Percentiles rank a stretch among this genome's conserved stretches.
These are phyloP conservation scores for Passer montanus DNA, from an alignment of 2,113 vertebrate genomes.

Conservation along the genomic window DNA sequence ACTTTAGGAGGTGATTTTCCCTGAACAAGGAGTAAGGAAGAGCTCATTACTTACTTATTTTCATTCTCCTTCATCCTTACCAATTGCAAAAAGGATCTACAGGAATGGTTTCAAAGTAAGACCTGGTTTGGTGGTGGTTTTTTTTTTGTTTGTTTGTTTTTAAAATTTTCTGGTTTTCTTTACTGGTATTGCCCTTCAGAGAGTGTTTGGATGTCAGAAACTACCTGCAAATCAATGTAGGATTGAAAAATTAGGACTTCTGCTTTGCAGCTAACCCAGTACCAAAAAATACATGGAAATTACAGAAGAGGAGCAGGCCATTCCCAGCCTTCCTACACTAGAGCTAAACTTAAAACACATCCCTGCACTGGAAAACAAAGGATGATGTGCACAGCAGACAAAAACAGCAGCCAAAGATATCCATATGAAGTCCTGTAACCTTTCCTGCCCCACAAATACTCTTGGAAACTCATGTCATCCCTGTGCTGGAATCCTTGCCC, in stretches of 20 bases:
- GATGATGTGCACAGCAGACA: background rate
- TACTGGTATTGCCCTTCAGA: background rate
- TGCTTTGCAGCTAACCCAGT: background rate
- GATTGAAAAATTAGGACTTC: background rate
- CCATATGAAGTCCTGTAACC: background rate
- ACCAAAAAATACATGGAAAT: background rate
- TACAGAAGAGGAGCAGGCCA: background rate
- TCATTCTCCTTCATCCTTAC: background rate
- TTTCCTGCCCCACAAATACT: background rate
- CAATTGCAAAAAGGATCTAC: background rate
- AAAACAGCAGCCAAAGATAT: background rate
- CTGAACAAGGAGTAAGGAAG: background rate
- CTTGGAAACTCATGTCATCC: accelerated
- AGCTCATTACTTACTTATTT: background rate
- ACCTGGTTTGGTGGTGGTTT: background rate
- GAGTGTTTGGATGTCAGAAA: background rate
- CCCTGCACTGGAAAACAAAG: background rate
- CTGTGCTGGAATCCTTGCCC: background rate
- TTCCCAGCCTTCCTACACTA: background rate
- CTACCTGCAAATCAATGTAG: background rate
- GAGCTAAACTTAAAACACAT: background rate
- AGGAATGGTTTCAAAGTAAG: background rate
- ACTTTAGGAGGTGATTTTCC: background rate
- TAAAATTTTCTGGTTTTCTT: background rate
- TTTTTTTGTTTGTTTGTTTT: background rate